Base-by-base conservation (phyloP, 2,113 vertebrate genomes). In the Oncorhynchus nerka region DNA sequence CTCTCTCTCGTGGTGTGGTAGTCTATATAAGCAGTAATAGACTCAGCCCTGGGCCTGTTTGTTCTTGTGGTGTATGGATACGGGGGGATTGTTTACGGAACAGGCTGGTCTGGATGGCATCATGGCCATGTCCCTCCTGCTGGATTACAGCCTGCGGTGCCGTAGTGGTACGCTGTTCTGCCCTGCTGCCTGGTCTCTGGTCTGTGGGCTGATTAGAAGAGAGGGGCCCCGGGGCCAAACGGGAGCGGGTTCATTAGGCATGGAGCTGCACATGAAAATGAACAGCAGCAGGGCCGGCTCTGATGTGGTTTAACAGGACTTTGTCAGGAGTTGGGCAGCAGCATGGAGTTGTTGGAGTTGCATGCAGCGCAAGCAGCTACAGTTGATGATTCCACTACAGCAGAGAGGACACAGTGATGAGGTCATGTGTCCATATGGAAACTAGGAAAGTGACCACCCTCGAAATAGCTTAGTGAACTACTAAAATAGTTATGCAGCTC, bases 131-230 rank as follows among this genome's bases (percentile, higher is more conserved):
- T 88, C 86, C 81, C 85, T 71, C 79, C 75, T 71, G n/a, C 24
- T 76, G 82, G 84, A 87, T 90, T 87, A 86, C 55, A 89, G 86
- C 83, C 75, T 84, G 78, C 75, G 20, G 75, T 71, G 71, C 13
- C 70, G 61, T 68, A 64, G 81, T 84, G 84, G 51, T 16, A 16
- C 16, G 51, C 51, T 55, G 51, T 15, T 55, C 51, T 4, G 51
- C 51, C 1, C 1, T 55, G 51, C 51, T 5, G 51, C 51, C 16
- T 55, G 15, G 51, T 19, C 51, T 55, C 15, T 55, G 87, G 77
- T 88, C 90, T 87, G 77, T 80, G 86, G 86, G 78, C 76, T 91
- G 89, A 93, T 92, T 92, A 89, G 83, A 90, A 70, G 82, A 0
- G 71, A 62, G 68, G 74, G 70, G 77, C 81, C 49, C 64, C 2